These are phyloP conservation scores for Prinia subflava DNA, from an alignment of 2,113 vertebrate genomes.

Conservation along the genomic window DNA sequence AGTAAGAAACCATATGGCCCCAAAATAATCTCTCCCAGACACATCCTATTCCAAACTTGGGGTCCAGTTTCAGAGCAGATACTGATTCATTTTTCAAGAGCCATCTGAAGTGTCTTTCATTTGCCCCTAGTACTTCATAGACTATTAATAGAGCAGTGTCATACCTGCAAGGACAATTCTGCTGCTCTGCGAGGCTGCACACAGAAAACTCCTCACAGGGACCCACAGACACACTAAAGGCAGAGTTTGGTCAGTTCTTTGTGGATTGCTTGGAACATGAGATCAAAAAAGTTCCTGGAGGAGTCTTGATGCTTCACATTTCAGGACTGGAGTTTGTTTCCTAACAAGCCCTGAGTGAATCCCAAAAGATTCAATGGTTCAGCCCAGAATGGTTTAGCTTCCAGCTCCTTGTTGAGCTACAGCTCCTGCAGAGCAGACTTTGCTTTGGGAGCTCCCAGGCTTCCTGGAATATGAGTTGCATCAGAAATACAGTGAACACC, in stretches of 20 bases:
- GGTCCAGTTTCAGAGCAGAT: slow-evolving; percentile 13
- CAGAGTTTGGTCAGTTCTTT: not conserved
- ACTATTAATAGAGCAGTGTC: slow-evolving; percentile 38
- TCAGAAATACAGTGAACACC: not conserved
- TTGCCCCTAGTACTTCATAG: not conserved
- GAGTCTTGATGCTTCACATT: not conserved
- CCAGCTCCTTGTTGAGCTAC: not conserved
- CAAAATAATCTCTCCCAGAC: slow-evolving; percentile 9
- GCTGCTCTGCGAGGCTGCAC: not conserved
- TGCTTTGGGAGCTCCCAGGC: not conserved
- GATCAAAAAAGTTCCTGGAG: not conserved
- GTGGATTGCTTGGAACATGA: not conserved
- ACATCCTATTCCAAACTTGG: not conserved
- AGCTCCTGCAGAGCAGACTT: not conserved
- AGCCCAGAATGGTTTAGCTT: not conserved
- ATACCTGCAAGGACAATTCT: slow-evolving; percentile 23
- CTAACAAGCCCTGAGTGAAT: not conserved
- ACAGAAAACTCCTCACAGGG: not conserved
- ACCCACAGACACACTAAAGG: not conserved
- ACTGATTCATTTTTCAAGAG: slow-evolving; percentile 24
- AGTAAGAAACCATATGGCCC: slow-evolving; percentile 4
- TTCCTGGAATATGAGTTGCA: not conserved
- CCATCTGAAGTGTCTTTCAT: slow-evolving; percentile 37
- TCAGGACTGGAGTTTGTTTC: not conserved
- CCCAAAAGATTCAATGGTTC: not conserved